These are phyloP conservation scores for Crenuchus spilurus DNA, from an alignment of 2,797 vertebrate genomes.

Conservation along the genomic window DNA sequence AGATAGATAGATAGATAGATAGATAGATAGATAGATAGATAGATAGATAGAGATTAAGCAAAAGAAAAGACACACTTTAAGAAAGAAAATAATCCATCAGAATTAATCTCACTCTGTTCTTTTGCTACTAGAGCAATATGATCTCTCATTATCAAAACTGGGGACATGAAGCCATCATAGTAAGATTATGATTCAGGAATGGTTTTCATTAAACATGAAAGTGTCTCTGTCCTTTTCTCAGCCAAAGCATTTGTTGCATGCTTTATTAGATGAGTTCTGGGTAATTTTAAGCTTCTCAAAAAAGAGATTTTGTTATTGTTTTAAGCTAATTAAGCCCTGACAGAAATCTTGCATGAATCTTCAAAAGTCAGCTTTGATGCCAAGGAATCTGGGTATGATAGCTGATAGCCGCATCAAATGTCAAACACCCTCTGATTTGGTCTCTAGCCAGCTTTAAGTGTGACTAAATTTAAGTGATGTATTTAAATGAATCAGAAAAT, in stretches of 20 bases:
- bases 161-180: constrained; percentile 22
- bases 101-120: not conserved
- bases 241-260: constrained; percentile 43
- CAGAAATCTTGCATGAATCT: constrained; percentile 50
- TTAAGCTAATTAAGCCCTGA: constrained; percentile 66
- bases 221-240: constrained; percentile 40
- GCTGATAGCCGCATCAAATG: not conserved
- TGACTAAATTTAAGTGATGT: no score
- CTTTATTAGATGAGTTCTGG: constrained; percentile 66
- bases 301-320: constrained; percentile 60
- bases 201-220: not conserved
- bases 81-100: not conserved
- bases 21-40: not conserved
- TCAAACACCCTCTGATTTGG: not conserved
- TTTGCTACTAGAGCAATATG: not conserved
- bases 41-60: not conserved
- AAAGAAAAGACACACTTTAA: not conserved
- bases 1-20: not conserved
- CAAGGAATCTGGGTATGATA: no score
- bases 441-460: not conserved
- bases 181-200: constrained; percentile 63
- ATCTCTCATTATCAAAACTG: not conserved
- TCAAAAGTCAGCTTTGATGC: constrained; percentile 35
- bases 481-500: not conserved
- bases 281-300: constrained; percentile 64